Evolutionary conservation across 2,113 vertebrate genomes (phyloP).

Genomic region (Sterrhoptilus dennistouni): DNA sequence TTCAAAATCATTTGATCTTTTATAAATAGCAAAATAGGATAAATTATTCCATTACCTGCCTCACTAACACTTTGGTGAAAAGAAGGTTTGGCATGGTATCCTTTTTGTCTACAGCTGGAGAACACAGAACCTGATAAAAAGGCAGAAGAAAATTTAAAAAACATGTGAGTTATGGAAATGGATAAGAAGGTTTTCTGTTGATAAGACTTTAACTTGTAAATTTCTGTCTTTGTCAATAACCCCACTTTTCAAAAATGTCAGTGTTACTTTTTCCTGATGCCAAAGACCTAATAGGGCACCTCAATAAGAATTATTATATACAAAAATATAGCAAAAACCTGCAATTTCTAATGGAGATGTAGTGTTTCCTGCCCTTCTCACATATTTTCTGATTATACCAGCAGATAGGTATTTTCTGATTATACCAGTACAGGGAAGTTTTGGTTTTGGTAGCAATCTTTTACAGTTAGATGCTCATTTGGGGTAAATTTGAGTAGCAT

Average conservation of each 20-base stretch:
- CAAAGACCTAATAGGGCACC: neutral
- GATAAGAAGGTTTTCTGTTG: neutral
- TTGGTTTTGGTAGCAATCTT: neutral
- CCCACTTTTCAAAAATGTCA: neutral
- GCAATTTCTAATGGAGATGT: neutral
- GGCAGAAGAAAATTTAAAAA: neutral
- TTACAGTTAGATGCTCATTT: neutral
- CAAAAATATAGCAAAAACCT: neutral
- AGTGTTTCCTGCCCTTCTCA: neutral
- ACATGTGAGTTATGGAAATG: neutral
- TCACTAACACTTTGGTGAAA: neutral
- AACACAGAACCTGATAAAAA: neutral
- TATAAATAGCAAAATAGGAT: neutral
- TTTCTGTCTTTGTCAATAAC: neutral
- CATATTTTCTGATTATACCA: neutral
- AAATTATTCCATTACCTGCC: neutral
- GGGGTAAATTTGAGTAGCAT: neutral
- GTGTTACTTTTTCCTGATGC: neutral
- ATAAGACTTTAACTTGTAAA: neutral
- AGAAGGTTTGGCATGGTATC: neutral
- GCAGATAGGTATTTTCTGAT: neutral
- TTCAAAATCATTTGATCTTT: neutral
- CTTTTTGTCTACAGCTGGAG: neutral
- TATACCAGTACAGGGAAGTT: neutral
- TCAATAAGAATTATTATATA: neutral